Evolutionary conservation across 1,140 invertebrate species (phyloP), one percentile per base, ranked within the genome.

Genomic region (Papilio dardanus): DNA sequence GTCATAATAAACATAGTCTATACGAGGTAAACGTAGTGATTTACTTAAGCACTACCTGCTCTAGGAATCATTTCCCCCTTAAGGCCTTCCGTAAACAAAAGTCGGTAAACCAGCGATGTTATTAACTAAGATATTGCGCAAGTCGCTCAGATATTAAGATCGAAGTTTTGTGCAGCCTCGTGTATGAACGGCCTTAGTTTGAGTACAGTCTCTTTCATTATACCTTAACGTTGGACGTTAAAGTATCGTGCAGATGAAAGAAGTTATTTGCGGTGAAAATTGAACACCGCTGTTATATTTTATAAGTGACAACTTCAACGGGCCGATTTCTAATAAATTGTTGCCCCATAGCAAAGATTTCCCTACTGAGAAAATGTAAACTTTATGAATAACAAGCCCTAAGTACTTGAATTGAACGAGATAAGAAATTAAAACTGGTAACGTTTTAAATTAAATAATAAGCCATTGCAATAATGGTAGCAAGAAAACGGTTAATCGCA

Each of bases 321-420:
- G 74, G 35, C 42, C 79, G 76, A 81, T 85, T 86, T 86, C 84
- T 84, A 86, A 71, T 78, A 84, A 81, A 86, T 86, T 83, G 69
- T 77, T 75, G 78, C 79, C 79, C 71, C 74, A 69, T 68, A 71
- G 69, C 69, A 69, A 30, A 62, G 76, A 77, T 77, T 77, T 77
- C 71, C 76, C 76, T 74, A 68, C 37, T 16, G 71, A 68, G 71
- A 74, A 71, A 77, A 73, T 69, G 46, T 42, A n/a, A n/a, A n/a
- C n/a, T n/a, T n/a, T n/a, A 10, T 66, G 30, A 19, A 73, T 33
- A 73, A 35, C 71, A 19, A n/a, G 42, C 30, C 42, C 71, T 73
- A 50, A 35, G 28, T 8, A 58, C 30, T 35, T 30, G 19, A 73
- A 58, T 30, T 54, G 7, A 58, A 24, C 24, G 21, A 58, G 46